Conservation (phyloP, 2,888 invertebrate species). For the Disparrhopalites patrizii region DNA sequence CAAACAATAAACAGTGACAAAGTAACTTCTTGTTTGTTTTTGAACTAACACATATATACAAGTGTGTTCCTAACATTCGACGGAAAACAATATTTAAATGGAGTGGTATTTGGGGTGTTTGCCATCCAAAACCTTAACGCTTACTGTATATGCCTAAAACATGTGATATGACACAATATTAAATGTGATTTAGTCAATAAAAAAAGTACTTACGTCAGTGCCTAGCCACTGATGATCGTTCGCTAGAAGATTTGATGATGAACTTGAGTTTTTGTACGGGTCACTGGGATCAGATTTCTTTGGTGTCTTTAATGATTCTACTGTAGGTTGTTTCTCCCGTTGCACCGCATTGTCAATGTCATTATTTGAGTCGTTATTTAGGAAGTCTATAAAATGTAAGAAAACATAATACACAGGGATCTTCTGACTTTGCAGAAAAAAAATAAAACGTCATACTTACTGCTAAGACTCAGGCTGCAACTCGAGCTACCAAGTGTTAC, state of each 20-base stretch:
- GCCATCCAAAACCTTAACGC: too few species aligned
- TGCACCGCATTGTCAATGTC: conserved; percentile 3
- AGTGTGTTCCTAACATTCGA: too few species aligned
- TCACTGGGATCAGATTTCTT: conserved; percentile 1
- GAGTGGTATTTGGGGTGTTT: too few species aligned
- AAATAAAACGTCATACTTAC: conserved; percentile 21
- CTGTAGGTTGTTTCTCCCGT: background rate
- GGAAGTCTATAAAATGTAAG: conserved; percentile 1
- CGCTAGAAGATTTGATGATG: conserved; percentile 19
- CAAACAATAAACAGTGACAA: too few species aligned
- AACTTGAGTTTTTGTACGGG: conserved; percentile 7
- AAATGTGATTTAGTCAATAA: too few species aligned
- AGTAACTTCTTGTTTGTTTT: too few species aligned
- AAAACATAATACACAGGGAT: background rate
- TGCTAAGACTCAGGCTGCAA: conserved; percentile 37
- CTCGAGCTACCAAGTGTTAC: conserved; percentile 40
- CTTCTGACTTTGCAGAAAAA: background rate
- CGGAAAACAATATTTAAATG: too few species aligned
- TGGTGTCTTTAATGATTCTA: background rate
- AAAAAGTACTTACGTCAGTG: conserved; percentile 17
- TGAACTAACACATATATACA: too few species aligned
- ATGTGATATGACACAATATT: too few species aligned
- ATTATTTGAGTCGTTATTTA: conserved; percentile 12
- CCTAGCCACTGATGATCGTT: conserved; percentile 22
- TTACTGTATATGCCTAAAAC: too few species aligned